These are phyloP conservation scores for Nemurella pictetii DNA, from an alignment of 2,888 invertebrate species.

Conservation along the genomic window DNA sequence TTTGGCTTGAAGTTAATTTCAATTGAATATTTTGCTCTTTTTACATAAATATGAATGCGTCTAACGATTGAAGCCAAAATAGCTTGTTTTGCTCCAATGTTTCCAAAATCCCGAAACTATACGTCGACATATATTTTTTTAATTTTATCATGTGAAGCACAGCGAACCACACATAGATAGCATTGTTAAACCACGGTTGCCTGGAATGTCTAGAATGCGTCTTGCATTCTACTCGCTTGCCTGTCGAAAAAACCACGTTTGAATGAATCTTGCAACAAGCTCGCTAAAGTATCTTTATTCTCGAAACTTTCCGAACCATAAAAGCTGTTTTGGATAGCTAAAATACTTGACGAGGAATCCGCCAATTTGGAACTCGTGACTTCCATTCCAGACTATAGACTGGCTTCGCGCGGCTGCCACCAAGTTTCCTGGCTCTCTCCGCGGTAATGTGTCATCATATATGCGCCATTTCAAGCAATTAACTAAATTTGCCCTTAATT, in stretches of 20 bases:
- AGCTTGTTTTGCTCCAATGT: too few relatives aligned
- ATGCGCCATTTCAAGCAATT: neutral
- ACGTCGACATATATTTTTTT: too few relatives aligned
- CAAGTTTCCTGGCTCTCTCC: neutral
- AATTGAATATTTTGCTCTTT: too few relatives aligned
- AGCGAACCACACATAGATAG: neutral
- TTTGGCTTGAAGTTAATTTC: too few relatives aligned
- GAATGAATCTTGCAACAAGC: neutral
- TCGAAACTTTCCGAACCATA: constrained; percentile 13
- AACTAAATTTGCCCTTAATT: neutral
- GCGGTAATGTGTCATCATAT: neutral
- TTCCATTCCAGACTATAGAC: neutral
- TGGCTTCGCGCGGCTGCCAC: too few relatives aligned
- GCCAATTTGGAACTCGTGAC: neutral
- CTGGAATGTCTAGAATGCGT: constrained; percentile 16
- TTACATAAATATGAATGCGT: too few relatives aligned
- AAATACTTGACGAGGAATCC: constrained; percentile 17
- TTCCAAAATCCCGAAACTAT: too few relatives aligned
- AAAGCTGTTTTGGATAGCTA: constrained; percentile 22
- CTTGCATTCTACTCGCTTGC: neutral
- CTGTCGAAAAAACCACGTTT: neutral
- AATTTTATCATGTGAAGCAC: neutral
- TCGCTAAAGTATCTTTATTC: constrained; percentile 26
- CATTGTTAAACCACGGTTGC: neutral
- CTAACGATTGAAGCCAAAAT: too few relatives aligned